Conservation (phyloP, 2,888 invertebrate species). For the Tuta absoluta region DNA sequence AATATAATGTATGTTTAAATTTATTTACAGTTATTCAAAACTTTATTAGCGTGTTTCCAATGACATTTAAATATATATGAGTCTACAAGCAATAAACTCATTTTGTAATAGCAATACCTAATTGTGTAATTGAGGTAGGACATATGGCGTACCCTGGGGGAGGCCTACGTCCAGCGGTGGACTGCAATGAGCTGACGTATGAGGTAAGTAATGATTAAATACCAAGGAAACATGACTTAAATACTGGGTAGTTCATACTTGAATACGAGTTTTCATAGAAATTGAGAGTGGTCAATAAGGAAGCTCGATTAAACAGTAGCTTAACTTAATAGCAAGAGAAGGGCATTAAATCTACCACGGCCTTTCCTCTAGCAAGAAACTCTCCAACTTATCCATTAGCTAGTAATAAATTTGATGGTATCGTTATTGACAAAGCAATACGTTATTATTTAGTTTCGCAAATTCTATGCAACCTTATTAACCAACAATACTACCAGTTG, state of each 20-base stretch:
- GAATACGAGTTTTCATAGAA: conserved; percentile 44
- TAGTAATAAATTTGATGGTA: conserved; percentile 30
- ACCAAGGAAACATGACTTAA: neutral
- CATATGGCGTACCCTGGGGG: too few relatives aligned
- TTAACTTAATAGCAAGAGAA: conserved; percentile 43
- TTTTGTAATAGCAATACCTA: neutral
- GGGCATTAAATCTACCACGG: conserved; percentile 44
- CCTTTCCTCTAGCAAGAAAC: conserved; percentile 28
- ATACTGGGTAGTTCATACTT: conserved; percentile 33
- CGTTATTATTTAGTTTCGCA: conserved; percentile 22
- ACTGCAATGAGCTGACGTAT: too few relatives aligned
- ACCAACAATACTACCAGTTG: neutral
- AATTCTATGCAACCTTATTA: conserved; percentile 2
- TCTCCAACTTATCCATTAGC: conserved; percentile 29
- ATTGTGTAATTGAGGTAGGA: too few relatives aligned
- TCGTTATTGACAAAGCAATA: conserved; percentile 25
- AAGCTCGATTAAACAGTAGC: conserved; percentile 55
- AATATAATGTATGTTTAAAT: neutral
- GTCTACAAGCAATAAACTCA: neutral
- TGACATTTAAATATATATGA: neutral
- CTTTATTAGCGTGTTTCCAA: neutral
- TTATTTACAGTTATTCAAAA: neutral
- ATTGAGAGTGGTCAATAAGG: conserved; percentile 60
- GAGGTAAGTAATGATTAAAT: neutral
- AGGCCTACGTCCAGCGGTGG: too few relatives aligned